Evolutionary conservation across 2,797 vertebrate genomes (phyloP), one percentile per base, ranked within the genome.

Genomic region (Centroberyx gerrardi): DNA sequence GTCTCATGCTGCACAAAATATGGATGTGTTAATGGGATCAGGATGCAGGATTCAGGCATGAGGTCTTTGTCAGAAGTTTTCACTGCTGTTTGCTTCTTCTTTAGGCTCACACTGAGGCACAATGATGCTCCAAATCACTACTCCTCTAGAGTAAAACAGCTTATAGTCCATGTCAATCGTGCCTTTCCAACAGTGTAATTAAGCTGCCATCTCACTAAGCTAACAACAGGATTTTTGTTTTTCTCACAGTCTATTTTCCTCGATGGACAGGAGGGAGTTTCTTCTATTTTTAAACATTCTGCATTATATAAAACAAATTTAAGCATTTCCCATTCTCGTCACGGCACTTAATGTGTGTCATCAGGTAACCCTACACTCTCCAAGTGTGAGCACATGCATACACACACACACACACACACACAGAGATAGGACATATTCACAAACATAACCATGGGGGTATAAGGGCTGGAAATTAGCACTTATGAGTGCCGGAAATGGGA

Each of bases 1-100:
- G 56, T 33, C 52, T 87, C 78, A 9, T 59, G 74, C 78, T 85
- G n/a, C 56, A 78, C 51, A 80, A 55, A 79, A 80, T 59, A 60
- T 40, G 38, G 38, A 40, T 42, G 40, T 42, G 9, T 42, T 42
- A 15, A 44, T 44, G 74, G 27, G 53, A 72, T 3, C 22, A 22
- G 22, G 22, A 22, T 22, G 1, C 56, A 72, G 54, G 61, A 75
- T 38, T 68, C 54, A 46, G 60, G 68, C 31, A 22, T 55, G 68
- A 38, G 29, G 49, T 76, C 72, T 55, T 29, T 33, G 48, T 40
- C 46, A 65, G 54, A 70, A 10, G 60, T 56, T 76, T 74, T 17
- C 49, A 10, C 33, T 63, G 33, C 74, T 60, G 56, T 79, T 73
- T 64, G 69, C 69, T 67, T 68, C 56, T 27, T 18, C 22, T 69